Evolutionary conservation across 1,140 invertebrate species (phyloP).

Genomic region (Colletes gigas): DNA sequence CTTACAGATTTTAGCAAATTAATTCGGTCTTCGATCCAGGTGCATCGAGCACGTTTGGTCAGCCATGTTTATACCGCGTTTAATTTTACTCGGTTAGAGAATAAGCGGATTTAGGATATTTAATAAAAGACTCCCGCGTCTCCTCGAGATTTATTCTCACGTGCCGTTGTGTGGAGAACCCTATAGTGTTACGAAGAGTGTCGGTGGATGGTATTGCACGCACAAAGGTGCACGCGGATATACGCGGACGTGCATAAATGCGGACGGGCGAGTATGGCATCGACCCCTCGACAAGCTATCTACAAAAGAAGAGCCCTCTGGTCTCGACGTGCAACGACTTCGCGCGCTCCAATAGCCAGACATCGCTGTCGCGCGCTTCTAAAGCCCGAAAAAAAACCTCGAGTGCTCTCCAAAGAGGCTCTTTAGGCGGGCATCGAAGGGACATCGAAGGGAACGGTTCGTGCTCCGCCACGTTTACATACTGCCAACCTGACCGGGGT

Average conservation of each 20-base stretch:
- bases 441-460: not conserved
- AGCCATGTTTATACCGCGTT: no score
- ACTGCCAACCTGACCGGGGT: not conserved
- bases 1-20: no score
- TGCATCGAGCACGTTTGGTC: no score
- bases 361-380: not conserved
- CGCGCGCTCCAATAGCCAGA: slow-evolving; percentile 9
- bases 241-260: slow-evolving; percentile 31
- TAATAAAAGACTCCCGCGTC: no score
- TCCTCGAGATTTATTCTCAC: no score
- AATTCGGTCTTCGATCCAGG: no score
- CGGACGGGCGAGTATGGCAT: not conserved
- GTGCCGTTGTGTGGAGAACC: no score
- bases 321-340: slow-evolving; percentile 8
- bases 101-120: no score
- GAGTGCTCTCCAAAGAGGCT: slow-evolving; percentile 2
- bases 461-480: not conserved
- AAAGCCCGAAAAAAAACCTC: slow-evolving; percentile 20
- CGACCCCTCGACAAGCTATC: not conserved
- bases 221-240: no score
- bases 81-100: no score
- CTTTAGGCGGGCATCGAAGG: not conserved
- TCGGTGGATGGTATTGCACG: not conserved
- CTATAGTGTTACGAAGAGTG: not conserved
- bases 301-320: slow-evolving; percentile 21